Evolutionary conservation across 2,797 vertebrate genomes (phyloP), one percentile per base, ranked within the genome.

Genomic region (Scarus forsteni): DNA sequence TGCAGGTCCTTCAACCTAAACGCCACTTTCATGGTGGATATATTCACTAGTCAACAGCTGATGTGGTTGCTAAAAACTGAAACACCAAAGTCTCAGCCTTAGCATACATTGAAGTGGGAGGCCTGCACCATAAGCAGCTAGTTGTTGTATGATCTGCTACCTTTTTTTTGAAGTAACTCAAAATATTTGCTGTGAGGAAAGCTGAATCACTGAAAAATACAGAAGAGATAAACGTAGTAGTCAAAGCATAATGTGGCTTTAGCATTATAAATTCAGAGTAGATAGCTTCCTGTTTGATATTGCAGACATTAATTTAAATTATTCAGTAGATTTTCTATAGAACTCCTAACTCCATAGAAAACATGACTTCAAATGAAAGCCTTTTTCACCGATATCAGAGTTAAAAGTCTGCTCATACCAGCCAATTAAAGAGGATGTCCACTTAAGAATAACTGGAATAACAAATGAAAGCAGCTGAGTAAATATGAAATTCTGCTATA

Each of bases 361-460:
- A 55, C 13, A 16, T 48, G 40, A 14, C 5, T 14, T 52, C 53
- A 60, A 40, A 10, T 19, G 35, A 36, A 45, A 34, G 18, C 56
- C 39, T 69, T 35, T 73, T 76, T 80, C 77, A 79, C 56, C 60
- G 52, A 52, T 61, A 34, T 40, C 40, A 65, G 19, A 63, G 43
- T 7, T 50, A 1, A 2, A 15, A 34, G 27, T 8, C 38, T 19
- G 14, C 13, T 18, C 48, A 19, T 13, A n/a, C 18, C 40, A 64
- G 40, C 49, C 8, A 38, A 40, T 42, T 3, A 52, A 77, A 62
- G 85, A 85, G 42, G 87, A 84, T 89, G 90, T 90, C 85, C 90
- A 90, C 87, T 90, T 86, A 77, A 84, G 78, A 84, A 70, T 48
- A 44, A 38, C 4, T 8, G 8, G 49, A 6, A 34, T 2, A 43